Percentiles rank a stretch among this genome's conserved stretches.
phyloP scores from a whole-genome alignment of 2,113 vertebrate species.

The Rafetus swinhoei region DNA sequence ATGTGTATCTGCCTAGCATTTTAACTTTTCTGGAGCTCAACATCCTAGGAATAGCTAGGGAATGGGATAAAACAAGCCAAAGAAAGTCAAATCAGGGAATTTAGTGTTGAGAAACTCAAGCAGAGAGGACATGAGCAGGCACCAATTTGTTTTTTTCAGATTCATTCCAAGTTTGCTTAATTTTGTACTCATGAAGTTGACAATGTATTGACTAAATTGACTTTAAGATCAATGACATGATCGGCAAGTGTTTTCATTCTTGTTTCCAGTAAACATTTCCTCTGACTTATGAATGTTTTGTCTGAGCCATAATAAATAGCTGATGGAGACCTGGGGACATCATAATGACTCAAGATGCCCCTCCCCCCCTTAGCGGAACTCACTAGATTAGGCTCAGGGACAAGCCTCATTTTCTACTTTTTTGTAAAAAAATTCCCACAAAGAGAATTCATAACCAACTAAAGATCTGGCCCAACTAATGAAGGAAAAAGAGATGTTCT shows the following conservation, averaged over 20 bases:
- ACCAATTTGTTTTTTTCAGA: not conserved
- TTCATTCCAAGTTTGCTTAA: fast-evolving
- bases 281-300: not conserved
- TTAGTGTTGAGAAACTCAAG: not conserved
- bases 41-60: not conserved
- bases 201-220: not conserved
- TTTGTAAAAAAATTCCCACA: not conserved
- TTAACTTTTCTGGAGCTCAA: not conserved
- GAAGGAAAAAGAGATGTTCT: not conserved
- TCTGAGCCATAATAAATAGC: not conserved
- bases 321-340: not conserved
- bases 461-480: not conserved
- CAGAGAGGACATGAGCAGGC: not conserved
- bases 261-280: not conserved
- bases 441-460: not conserved
- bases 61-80: not conserved
- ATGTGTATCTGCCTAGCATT: not conserved
- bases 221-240: not conserved
- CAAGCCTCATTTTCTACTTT: not conserved
- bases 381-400: not conserved
- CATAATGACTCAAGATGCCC: not conserved
- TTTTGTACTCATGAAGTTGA: fast-evolving
- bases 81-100: not conserved
- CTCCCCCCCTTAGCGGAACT: not conserved
- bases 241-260: not conserved